These are phyloP conservation scores for Beaufortia kweichowensis DNA, from an alignment of 2,113 vertebrate genomes.

Conservation along the genomic window DNA sequence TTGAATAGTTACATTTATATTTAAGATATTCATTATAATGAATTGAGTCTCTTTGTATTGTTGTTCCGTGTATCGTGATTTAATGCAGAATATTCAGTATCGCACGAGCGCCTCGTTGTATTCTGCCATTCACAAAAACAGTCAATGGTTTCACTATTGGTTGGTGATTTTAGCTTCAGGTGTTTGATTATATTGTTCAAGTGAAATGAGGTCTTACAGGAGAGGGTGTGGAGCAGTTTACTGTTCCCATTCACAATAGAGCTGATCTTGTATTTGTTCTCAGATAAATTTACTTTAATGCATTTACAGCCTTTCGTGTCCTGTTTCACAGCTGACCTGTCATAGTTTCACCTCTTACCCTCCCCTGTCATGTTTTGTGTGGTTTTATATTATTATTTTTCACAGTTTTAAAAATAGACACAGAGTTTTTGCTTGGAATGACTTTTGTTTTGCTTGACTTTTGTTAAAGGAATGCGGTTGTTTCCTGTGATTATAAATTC, in stretches of 20 bases:
- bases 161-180: background rate
- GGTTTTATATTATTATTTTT: background rate
- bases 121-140: background rate
- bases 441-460: slow-evolving; percentile 6
- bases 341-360: background rate
- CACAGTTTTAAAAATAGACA: background rate
- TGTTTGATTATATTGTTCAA: background rate
- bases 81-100: background rate
- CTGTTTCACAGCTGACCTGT: background rate
- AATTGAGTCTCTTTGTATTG: too few relatives aligned
- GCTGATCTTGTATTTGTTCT: slow-evolving; percentile 19
- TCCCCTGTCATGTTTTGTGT: background rate
- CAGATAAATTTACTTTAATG: background rate
- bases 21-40: too few relatives aligned
- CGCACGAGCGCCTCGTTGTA: background rate
- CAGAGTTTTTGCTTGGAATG: background rate
- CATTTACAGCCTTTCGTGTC: background rate
- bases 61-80: background rate
- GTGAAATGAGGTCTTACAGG: background rate
- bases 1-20: too few relatives aligned
- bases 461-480: background rate
- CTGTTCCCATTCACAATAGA: background rate
- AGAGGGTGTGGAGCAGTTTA: background rate
- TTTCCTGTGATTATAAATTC: too few relatives aligned
- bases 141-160: background rate